These are phyloP conservation scores for Progne subis DNA, from an alignment of 2,113 vertebrate species.

Conservation along the genomic window DNA sequence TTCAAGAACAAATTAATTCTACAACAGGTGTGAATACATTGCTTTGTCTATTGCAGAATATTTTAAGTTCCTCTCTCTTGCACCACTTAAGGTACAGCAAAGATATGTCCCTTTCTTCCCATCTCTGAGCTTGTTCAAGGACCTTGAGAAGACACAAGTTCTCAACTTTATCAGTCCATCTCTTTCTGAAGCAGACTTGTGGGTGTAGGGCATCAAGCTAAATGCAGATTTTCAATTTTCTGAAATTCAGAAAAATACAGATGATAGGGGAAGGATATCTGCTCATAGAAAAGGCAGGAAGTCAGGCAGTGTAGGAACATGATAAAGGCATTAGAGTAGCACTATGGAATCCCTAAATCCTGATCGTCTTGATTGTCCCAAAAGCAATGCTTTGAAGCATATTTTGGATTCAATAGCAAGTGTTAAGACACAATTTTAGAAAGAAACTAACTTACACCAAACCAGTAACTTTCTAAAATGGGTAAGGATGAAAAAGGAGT, in stretches of 20 bases:
- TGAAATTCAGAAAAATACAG: neutral
- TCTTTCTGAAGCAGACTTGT: neutral
- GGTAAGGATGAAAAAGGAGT: neutral
- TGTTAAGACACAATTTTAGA: neutral
- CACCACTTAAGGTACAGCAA: neutral
- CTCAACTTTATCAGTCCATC: neutral
- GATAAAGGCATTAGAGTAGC: neutral
- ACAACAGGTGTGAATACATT: neutral
- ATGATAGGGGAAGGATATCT: neutral
- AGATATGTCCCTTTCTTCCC: neutral
- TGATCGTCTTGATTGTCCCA: neutral
- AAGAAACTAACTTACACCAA: neutral
- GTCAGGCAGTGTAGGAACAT: neutral
- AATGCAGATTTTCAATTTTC: neutral
- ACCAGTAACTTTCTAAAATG: neutral
- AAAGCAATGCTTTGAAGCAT: neutral
- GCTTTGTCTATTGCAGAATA: neutral
- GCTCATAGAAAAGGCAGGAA: neutral
- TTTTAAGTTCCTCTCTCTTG: neutral
- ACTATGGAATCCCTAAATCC: neutral
- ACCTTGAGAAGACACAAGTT: neutral
- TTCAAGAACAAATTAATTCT: neutral
- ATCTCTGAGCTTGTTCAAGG: neutral
- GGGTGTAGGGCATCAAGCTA: neutral
- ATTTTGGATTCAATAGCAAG: neutral